Percentiles rank a stretch among this genome's conserved stretches.
Evolutionary conservation across 2,113 vertebrate genomes (phyloP).

Genomic region (Peucedramus taeniatus): DNA sequence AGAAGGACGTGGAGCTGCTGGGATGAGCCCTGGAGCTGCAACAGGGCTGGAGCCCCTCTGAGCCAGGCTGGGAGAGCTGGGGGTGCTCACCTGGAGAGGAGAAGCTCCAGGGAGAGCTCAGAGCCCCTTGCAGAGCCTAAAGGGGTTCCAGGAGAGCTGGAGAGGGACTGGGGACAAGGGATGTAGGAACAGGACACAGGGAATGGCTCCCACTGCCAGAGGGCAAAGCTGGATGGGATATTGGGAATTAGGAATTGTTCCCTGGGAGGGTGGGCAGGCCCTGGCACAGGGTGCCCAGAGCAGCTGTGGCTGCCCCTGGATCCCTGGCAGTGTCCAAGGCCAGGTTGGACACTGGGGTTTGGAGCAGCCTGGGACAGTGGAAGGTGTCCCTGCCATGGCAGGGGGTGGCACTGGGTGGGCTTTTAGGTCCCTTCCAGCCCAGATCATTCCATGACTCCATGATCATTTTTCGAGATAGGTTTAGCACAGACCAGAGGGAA

Average conservation of each 20-base stretch:
- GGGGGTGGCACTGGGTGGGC: rapidly evolving
- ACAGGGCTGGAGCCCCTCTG: background rate
- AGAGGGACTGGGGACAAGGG: background rate
- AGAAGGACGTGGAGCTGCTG: background rate
- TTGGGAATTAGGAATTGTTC: background rate
- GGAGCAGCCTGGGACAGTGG: background rate
- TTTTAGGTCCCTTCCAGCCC: rapidly evolving
- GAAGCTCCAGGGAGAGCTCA: background rate
- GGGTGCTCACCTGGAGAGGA: background rate
- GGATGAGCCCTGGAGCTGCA: rapidly evolving
- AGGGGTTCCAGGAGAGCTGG: background rate
- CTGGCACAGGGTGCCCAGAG: background rate
- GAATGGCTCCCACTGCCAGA: background rate
- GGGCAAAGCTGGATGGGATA: background rate
- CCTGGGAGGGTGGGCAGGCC: background rate
- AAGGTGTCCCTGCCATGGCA: background rate
- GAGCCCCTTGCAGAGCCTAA: rapidly evolving
- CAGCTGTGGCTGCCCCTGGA: background rate
- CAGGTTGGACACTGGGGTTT: background rate
- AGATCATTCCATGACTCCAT: background rate
- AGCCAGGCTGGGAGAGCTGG: background rate
- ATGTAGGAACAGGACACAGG: background rate
- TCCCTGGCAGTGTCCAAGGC: background rate
- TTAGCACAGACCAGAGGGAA: background rate
- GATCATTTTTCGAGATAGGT: background rate